phyloP scores from a whole-genome alignment of 2,113 vertebrate species.

The Mystacornis crossleyi region DNA sequence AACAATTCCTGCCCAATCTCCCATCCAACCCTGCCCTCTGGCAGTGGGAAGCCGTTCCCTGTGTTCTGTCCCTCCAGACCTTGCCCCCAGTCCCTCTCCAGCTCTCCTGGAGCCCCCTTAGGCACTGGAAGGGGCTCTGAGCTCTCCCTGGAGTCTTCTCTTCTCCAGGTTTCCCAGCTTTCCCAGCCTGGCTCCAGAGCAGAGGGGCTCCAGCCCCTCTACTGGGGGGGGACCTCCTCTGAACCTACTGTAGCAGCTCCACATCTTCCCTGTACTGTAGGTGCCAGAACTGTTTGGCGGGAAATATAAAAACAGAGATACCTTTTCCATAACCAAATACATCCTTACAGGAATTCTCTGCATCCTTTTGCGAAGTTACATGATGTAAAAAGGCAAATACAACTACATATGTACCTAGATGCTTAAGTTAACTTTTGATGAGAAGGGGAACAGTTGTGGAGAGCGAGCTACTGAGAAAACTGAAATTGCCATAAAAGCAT shows the following conservation, averaged over 20 bases:
- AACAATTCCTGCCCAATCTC: accelerated
- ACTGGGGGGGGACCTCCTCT: too few species aligned
- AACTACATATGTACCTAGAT: background rate
- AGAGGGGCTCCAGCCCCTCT: background rate
- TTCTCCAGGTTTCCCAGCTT: accelerated
- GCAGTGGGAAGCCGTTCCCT: background rate
- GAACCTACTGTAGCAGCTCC: background rate
- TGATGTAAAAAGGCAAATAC: background rate
- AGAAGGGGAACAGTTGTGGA: background rate
- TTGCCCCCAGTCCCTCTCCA: background rate
- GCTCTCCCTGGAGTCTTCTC: background rate
- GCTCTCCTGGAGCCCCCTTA: background rate
- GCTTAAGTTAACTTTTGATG: background rate
- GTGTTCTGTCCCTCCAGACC: background rate
- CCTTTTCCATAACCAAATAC: background rate
- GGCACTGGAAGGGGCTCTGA: accelerated
- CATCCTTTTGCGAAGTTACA: background rate
- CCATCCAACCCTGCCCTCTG: accelerated
- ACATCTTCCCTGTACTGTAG: too few species aligned
- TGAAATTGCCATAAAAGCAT: background rate
- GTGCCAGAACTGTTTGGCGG: background rate
- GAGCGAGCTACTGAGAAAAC: accelerated
- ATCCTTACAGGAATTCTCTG: background rate
- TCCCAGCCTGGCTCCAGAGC: background rate
- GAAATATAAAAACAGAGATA: background rate